Conservation (phyloP, 2,888 invertebrate species). For the Ormyrus thymus region DNA sequence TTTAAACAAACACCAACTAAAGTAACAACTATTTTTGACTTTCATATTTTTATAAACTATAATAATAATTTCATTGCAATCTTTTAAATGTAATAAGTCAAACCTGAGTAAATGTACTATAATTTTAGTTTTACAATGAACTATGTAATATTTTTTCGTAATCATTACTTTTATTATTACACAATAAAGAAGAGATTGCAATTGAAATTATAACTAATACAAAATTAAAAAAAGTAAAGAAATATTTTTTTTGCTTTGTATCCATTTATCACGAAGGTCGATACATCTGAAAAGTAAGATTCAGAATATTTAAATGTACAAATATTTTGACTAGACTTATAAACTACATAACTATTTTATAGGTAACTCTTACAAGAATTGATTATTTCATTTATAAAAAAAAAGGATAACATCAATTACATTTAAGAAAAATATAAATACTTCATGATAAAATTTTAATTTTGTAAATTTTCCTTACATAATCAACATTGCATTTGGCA, state of each 20-base stretch:
- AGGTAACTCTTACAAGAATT: conserved; percentile 17
- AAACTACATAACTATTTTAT: conserved; percentile 36
- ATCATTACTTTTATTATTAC: neutral
- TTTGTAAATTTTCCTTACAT: neutral
- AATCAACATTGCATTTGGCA: neutral
- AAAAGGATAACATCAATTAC: neutral
- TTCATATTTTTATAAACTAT: conserved; percentile 21
- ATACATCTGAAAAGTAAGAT: conserved; percentile 49
- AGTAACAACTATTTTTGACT: conserved; percentile 1
- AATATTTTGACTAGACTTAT: conserved; percentile 38
- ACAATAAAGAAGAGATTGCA: conserved; percentile 36
- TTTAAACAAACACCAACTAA: conserved; percentile 4
- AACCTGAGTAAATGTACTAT: neutral
- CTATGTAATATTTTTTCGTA: neutral
- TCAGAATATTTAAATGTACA: conserved; percentile 44
- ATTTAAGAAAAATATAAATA: too few species aligned
- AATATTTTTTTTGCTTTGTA: conserved; percentile 46
- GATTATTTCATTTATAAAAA: neutral
- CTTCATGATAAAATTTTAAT: neutral
- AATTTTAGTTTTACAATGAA: neutral
- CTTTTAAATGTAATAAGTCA: conserved; percentile 18
- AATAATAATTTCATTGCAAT: conserved; percentile 33
- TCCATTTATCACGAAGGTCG: conserved; percentile 50
- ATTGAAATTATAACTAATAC: conserved; percentile 12
- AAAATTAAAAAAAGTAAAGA: conserved; percentile 37